Evolutionary conservation across 2,113 vertebrate genomes (phyloP).

Genomic region (Peromyscus californicus): DNA sequence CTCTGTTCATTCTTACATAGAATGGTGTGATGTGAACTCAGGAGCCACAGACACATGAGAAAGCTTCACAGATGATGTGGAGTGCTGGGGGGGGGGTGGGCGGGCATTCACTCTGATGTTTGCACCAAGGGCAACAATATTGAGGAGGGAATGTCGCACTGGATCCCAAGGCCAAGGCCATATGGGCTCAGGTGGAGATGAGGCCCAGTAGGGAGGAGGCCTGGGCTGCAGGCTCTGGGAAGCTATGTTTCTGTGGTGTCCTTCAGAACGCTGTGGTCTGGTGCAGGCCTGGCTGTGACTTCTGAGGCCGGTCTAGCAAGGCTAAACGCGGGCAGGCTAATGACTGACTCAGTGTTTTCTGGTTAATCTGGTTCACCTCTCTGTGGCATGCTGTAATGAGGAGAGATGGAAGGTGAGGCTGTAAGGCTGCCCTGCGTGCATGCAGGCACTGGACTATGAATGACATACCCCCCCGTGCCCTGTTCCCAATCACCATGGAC

Average conservation of each 20-base stretch:
- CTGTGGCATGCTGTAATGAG: slow-evolving; percentile 44
- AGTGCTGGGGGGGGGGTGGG: background rate
- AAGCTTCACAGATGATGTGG: background rate
- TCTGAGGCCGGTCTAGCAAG: background rate
- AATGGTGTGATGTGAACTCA: background rate
- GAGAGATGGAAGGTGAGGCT: slow-evolving; percentile 76
- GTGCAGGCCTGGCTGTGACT: background rate
- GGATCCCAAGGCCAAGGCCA: background rate
- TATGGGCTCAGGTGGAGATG: background rate
- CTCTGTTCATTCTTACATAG: background rate
- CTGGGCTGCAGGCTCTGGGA: background rate
- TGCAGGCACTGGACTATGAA: slow-evolving; percentile 70
- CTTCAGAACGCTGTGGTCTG: background rate
- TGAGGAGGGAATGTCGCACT: fast-evolving
- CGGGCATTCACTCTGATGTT: fast-evolving
- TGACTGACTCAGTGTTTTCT: slow-evolving; percentile 47
- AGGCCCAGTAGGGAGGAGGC: background rate
- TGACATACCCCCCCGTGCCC: background rate
- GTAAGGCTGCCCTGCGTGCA: background rate
- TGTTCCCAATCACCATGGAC: background rate
- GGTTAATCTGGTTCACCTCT: slow-evolving; percentile 73
- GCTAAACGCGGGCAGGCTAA: background rate
- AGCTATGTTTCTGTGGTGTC: background rate
- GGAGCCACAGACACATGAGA: background rate
- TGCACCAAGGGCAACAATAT: fast-evolving